A percentile compares a stretch with the other conserved stretches of the same genome.
Evolutionary conservation across 1,140 invertebrate species (phyloP).

Genomic region (Cyrtorhinus lividipennis): DNA sequence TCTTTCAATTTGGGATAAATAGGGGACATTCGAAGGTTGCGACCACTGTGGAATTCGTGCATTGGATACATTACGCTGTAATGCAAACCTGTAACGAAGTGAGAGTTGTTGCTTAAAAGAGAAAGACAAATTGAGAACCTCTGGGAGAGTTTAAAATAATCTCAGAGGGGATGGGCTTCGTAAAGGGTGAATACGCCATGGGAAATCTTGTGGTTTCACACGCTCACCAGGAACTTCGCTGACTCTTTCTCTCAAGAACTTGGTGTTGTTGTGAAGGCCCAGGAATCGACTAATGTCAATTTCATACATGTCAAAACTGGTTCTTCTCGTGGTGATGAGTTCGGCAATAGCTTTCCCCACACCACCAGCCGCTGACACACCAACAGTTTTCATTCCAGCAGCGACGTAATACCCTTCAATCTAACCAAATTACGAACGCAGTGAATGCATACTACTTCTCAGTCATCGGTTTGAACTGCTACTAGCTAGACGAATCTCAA

Average conservation of each 20-base stretch:
- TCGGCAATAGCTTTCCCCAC: constrained; percentile 83
- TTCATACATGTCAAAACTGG: constrained; percentile 75
- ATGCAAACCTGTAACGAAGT: constrained; percentile 42
- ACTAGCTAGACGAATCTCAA: no score
- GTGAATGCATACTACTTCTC: no score
- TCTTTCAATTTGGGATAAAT: constrained; percentile 84
- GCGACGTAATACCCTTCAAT: constrained; percentile 90
- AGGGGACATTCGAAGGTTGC: constrained; percentile 88
- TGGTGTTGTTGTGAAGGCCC: constrained; percentile 87
- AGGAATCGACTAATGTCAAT: constrained; percentile 87
- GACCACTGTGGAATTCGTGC: constrained; percentile 68
- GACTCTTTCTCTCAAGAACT: constrained; percentile 83
- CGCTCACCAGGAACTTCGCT: constrained; percentile 74
- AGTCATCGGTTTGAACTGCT: no score
- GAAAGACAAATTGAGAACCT: neutral
- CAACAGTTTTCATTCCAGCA: constrained; percentile 89
- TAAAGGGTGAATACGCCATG: neutral
- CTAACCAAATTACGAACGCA: constrained; percentile 32
- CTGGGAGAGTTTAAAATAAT: neutral
- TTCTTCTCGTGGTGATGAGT: constrained; percentile 69
- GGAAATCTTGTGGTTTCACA: neutral
- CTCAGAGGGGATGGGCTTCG: neutral
- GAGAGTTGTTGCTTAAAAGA: neutral
- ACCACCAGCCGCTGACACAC: constrained; percentile 82
- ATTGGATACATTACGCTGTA: constrained; percentile 73